phyloP scores from a whole-genome alignment of 2,888 invertebrate genomes.

The Agrotis segetum region DNA sequence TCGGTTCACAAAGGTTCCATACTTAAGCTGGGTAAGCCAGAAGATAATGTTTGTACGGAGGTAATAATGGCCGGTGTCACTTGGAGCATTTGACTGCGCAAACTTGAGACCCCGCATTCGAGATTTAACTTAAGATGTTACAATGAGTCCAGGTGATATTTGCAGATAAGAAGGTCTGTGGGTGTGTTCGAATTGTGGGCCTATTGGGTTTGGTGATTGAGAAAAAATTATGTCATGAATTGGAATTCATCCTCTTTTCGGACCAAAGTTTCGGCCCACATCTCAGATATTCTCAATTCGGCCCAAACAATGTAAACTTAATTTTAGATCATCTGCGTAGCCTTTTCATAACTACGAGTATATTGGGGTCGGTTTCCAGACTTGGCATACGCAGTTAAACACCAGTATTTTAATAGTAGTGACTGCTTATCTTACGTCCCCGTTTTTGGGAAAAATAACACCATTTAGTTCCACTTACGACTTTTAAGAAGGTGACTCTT shows the following conservation, averaged over 20 bases:
- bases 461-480: too few relatives aligned
- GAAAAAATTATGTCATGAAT: constrained; percentile 10
- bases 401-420: too few relatives aligned
- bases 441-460: too few relatives aligned
- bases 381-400: too few relatives aligned
- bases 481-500: too few relatives aligned
- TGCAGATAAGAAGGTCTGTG: constrained; percentile 46
- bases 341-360: too few relatives aligned
- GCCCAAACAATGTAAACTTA: too few relatives aligned
- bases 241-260: neutral
- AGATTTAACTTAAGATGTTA: constrained; percentile 66
- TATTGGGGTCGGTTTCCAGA: too few relatives aligned
- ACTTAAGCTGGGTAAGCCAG: constrained; percentile 78
- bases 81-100: constrained; percentile 86
- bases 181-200: constrained; percentile 36
- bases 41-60: constrained; percentile 85
- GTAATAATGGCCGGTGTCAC: constrained; percentile 87
- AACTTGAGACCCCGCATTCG: constrained; percentile 72
- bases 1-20: constrained; percentile 62
- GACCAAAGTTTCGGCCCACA: too few relatives aligned
- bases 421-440: too few relatives aligned
- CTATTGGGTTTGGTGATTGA: neutral
- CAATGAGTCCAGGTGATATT: constrained; percentile 61
- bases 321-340: too few relatives aligned
- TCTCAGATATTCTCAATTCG: too few relatives aligned